Percentiles rank a stretch among this genome's conserved stretches.
These are phyloP conservation scores for Hephaestus fuliginosus DNA, from an alignment of 2,797 vertebrate species.

Conservation along the genomic window DNA sequence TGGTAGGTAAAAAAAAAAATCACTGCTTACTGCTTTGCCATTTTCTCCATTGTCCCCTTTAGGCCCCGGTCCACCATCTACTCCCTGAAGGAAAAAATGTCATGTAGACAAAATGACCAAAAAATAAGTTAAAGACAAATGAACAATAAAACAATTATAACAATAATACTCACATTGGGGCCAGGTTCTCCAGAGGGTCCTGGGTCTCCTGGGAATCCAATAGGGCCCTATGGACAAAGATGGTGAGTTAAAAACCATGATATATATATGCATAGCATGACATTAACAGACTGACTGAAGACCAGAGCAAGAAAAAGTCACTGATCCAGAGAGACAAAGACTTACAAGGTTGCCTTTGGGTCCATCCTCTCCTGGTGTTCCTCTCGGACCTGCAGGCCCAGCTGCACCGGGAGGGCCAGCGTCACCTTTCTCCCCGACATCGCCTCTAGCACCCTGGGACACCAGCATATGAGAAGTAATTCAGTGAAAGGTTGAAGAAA, in stretches of 20 bases:
- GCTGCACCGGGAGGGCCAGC: slow-evolving; percentile 88
- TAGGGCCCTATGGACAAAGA: slow-evolving; percentile 86
- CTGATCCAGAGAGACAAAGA: slow-evolving; percentile 35
- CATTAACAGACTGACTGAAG: slow-evolving; percentile 35
- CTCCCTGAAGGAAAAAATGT: slow-evolving; percentile 82
- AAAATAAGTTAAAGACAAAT: background rate
- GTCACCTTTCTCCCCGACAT: slow-evolving; percentile 93
- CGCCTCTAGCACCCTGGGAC: slow-evolving; percentile 89
- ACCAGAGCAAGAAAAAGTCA: slow-evolving; percentile 34
- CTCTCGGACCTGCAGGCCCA: slow-evolving; percentile 91
- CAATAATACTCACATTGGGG: slow-evolving; percentile 81
- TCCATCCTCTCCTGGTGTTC: slow-evolving; percentile 92
- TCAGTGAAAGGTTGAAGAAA: slow-evolving; percentile 7
- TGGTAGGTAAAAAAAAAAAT: background rate
- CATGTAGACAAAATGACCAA: background rate
- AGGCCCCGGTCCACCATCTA: slow-evolving; percentile 87
- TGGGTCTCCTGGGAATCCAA: slow-evolving; percentile 92
- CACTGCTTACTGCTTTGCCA: slow-evolving; percentile 85
- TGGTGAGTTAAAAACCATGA: slow-evolving; percentile 5
- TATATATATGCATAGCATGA: background rate
- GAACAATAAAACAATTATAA: background rate
- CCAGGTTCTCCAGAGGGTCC: slow-evolving; percentile 91
- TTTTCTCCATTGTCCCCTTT: slow-evolving; percentile 92
- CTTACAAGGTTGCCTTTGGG: slow-evolving; percentile 92
- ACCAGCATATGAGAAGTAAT: slow-evolving; percentile 35